Evolutionary conservation across 2,797 vertebrate species (phyloP).

Genomic region (Crocidura indochinensis): DNA sequence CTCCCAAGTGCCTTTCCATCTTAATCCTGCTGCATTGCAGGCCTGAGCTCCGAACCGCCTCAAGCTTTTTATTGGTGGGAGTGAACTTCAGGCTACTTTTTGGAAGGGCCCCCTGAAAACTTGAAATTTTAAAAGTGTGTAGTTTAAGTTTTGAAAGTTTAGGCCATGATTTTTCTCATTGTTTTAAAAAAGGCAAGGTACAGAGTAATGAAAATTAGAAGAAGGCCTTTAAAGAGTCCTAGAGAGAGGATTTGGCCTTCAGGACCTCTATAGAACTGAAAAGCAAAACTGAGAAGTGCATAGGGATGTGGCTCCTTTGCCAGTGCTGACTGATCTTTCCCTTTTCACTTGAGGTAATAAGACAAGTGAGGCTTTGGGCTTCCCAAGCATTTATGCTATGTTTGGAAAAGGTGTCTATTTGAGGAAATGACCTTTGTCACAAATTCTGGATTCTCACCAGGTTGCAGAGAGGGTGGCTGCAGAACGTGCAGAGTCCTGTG

Average conservation of each 20-base stretch:
- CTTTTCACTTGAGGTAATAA: too few relatives aligned
- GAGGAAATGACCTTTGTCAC: neutral
- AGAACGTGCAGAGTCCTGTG: constrained; percentile 96
- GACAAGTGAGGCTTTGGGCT: too few relatives aligned
- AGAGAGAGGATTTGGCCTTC: constrained; percentile 1
- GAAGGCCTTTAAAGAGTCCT: constrained; percentile 39
- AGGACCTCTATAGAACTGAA: neutral
- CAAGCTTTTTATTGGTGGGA: too few relatives aligned
- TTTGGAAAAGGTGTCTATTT: too few relatives aligned
- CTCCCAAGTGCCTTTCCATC: too few relatives aligned
- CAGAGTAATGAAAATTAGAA: neutral
- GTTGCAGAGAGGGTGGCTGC: constrained; percentile 97
- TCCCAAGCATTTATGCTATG: too few relatives aligned
- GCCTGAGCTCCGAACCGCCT: too few relatives aligned
- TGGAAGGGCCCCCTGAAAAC: too few relatives aligned
- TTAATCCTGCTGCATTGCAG: too few relatives aligned
- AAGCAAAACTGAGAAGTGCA: neutral
- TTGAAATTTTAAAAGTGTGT: neutral
- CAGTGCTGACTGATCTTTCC: too few relatives aligned
- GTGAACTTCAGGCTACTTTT: too few relatives aligned
- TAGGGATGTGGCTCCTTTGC: too few relatives aligned
- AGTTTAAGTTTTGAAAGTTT: neutral
- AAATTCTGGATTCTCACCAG: constrained; percentile 86
- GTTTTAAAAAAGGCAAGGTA: neutral
- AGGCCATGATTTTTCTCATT: neutral